Percentiles rank a stretch among this genome's conserved stretches.
Evolutionary conservation across 2,888 invertebrate species (phyloP).

Genomic region (Oligia fasciuncula): DNA sequence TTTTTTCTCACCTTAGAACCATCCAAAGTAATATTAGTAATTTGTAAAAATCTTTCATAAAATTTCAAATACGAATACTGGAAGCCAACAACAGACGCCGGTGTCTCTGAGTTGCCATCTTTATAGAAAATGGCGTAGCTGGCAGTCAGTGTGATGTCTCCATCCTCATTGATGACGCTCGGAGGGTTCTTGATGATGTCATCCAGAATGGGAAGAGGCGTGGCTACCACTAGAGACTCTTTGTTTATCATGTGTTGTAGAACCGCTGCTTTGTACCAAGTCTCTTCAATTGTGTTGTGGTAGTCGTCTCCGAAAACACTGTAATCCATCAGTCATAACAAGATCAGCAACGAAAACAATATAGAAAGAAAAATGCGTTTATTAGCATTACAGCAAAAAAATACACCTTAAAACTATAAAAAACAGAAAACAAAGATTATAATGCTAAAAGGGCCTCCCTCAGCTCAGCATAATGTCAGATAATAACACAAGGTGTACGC

Average conservation of each 20-base stretch:
- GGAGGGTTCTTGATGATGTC: conserved; percentile 78
- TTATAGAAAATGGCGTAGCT: conserved; percentile 96
- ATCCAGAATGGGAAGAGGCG: conserved; percentile 91
- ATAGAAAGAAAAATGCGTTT: too few species aligned
- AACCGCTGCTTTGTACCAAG: conserved; percentile 97
- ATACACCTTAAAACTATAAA: too few species aligned
- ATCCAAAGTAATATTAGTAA: conserved; percentile 80
- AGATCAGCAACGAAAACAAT: background rate
- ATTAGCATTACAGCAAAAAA: too few species aligned
- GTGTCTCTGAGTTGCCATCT: conserved; percentile 93
- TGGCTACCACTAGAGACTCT: conserved; percentile 94
- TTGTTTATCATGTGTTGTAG: conserved; percentile 94
- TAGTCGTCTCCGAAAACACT: conserved; percentile 94
- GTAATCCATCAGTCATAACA: conserved; percentile 56
- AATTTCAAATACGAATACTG: conserved; percentile 94
- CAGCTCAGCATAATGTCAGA: too few species aligned
- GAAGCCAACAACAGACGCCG: conserved; percentile 97
- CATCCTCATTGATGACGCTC: conserved; percentile 80
- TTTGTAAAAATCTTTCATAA: conserved; percentile 92
- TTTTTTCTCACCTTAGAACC: conserved; percentile 57
- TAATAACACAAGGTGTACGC: too few species aligned
- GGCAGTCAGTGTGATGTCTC: conserved; percentile 93
- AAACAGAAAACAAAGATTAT: too few species aligned
- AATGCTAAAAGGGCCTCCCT: too few species aligned
- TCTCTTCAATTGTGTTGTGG: conserved; percentile 94